These are phyloP conservation scores for Seriola rivoliana DNA, from an alignment of 2,113 vertebrate species.

Conservation along the genomic window DNA sequence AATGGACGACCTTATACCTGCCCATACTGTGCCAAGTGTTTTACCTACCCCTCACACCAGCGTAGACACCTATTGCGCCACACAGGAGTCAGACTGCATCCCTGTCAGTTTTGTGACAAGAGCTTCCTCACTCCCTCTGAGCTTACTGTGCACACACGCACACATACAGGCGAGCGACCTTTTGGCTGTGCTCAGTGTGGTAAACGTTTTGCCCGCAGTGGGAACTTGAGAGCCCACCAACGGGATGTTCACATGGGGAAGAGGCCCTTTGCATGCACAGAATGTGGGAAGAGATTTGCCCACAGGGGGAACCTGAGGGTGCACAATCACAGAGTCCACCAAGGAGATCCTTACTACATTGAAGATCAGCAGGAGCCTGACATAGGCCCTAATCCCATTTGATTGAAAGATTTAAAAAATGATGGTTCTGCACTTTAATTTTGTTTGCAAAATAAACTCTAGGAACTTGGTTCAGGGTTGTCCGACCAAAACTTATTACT, in stretches of 20 bases:
- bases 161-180: conserved; percentile 81
- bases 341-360: conserved; percentile 76
- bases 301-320: conserved; percentile 81
- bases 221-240: conserved; percentile 81
- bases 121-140: conserved; percentile 82
- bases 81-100: conserved; percentile 79
- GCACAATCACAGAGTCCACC: conserved; percentile 81
- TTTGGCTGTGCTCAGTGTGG: conserved; percentile 80
- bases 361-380: conserved; percentile 75
- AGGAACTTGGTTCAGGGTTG: not conserved
- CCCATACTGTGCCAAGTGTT: conserved; percentile 79
- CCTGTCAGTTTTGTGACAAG: conserved; percentile 82
- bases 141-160: conserved; percentile 81
- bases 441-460: not conserved
- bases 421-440: conserved; percentile 29
- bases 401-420: not conserved
- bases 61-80: conserved; percentile 80
- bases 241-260: conserved; percentile 82
- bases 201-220: conserved; percentile 80
- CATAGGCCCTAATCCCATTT: conserved; percentile 64
- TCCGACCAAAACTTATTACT: not conserved
- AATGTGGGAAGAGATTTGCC: conserved; percentile 81
- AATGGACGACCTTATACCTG: conserved; percentile 78
- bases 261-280: conserved; percentile 78
- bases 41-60: conserved; percentile 82